A percentile compares a stretch with the other conserved stretches of the same genome.
Conservation (phyloP, 2,797 vertebrate species). For the Melanotaenia boesemani region DNA sequence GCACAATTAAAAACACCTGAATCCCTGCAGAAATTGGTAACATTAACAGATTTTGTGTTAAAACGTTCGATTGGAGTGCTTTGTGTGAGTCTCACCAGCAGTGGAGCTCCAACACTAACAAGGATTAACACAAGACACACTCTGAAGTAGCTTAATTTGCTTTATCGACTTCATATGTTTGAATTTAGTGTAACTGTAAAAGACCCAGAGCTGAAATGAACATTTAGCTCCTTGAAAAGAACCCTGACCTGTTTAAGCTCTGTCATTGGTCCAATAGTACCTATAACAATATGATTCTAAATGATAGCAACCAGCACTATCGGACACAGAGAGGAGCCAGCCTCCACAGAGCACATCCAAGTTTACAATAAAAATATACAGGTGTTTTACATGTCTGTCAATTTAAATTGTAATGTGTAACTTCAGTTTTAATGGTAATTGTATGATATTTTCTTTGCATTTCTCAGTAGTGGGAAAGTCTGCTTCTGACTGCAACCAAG, state of each 20-base stretch:
- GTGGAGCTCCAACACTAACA: background rate
- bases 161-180: background rate
- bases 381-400: background rate
- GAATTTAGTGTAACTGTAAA: background rate
- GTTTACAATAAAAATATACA: conserved; percentile 1
- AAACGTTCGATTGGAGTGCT: background rate
- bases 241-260: no score
- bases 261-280: background rate
- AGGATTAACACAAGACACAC: background rate
- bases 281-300: background rate
- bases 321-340: background rate
- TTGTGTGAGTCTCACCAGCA: background rate
- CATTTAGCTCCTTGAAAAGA: no score
- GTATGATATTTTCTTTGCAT: conserved; percentile 55
- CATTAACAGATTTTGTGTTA: background rate
- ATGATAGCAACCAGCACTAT: background rate
- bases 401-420: conserved; percentile 13
- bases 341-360: conserved; percentile 1
- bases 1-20: background rate
- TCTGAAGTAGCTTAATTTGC: background rate
- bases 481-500: conserved; percentile 30
- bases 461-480: conserved; percentile 46
- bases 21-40: background rate
- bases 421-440: conserved; percentile 4
- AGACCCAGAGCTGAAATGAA: background rate